Base-by-base conservation (phyloP, 1,140 invertebrate species). In the Sinonovacula constricta region DNA sequence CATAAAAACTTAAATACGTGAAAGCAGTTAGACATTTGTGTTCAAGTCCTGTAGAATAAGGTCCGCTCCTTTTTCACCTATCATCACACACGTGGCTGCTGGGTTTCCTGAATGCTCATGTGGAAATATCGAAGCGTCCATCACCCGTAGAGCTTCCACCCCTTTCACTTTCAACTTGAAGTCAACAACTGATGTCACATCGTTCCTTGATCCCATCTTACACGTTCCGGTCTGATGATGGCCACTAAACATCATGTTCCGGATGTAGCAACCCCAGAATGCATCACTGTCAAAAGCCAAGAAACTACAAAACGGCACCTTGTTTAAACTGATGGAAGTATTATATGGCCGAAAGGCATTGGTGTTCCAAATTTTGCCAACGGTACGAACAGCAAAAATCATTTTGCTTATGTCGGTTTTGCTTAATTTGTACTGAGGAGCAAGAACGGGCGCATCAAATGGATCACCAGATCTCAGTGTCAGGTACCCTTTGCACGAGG, bases 1-100 rank as follows among this genome's bases (percentile, higher is more conserved):
- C n/a, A n/a, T n/a, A n/a, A n/a, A n/a, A n/a, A n/a, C n/a, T n/a
- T n/a, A n/a, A n/a, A n/a, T n/a, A n/a, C n/a, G n/a, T n/a, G n/a
- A n/a, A n/a, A n/a, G n/a, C n/a, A 45, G 18, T 45, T 45, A 45
- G 18, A 45, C 7, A 10, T 45, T 7, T 45, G 39, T 10, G 18
- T 45, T 18, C 7, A 45, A 45, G 39, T 45, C 39, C 39, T 45
- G 7, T 18, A 45, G 39, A 45, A 45, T 45, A 22, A 96, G 90
- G 91, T 96, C 95, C 0, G 95, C 93, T 2, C 94, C 95, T 87
- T 97, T 97, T 86, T 98, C 97, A 0, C 92, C 95, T 28, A 97
- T 95, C 95, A 96, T 96, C 36, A 96, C 95, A 10, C 93, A 92
- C 0, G 95, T 94, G 2, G 95, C 95, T 83, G 95, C 95, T 1